Evolutionary conservation across 2,113 vertebrate genomes (phyloP), one percentile per base, ranked within the genome.

Genomic region (Silurus asotus): DNA sequence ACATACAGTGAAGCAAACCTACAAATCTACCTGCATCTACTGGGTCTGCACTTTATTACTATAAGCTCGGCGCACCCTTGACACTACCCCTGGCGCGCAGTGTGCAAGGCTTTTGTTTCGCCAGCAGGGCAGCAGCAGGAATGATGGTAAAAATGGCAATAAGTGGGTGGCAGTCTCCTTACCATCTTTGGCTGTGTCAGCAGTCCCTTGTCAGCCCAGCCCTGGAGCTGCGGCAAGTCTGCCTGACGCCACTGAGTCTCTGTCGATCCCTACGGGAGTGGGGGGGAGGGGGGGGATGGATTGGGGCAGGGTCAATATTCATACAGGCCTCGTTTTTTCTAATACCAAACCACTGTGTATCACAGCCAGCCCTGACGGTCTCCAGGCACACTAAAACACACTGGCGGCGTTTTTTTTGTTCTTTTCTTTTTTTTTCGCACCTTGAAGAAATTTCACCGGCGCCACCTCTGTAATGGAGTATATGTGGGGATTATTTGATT

Each of bases 161-260:
- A 84, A 82, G 82, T 89, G 93, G 93, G 93, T 91, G 90, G 92
- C 90, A 56, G 92, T 94, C 92, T 96, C 93, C 95, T 95, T 95
- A 95, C 95, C 95, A 96, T 96, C 95, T 96, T 96, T 94, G 95
- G 95, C 94, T 96, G 95, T 91, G 94, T 95, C 94, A 95, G 95
- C 95, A 96, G 92, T 94, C 95, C 95, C 92, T 96, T 96, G 94
- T 96, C 95, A 94, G 95, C 95, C 95, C 95, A 96, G 95, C 95
- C 95, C 94, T 95, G 95, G 92, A 96, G 95, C 94, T 96, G 95
- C 89, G 95, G 95, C 93, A 96, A 95, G 91, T 96, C 95, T 93
- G 94, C 94, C 93, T 96, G 95, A 94, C 95, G 95, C 95, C 95
- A 95, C 94, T 95, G 95, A 94, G 95, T 95, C 95, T 96, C 95